Percentiles rank a stretch among this genome's conserved stretches.
Conservation (phyloP, 2,113 vertebrate species). For the Rhinolophus ferrumequinum region DNA sequence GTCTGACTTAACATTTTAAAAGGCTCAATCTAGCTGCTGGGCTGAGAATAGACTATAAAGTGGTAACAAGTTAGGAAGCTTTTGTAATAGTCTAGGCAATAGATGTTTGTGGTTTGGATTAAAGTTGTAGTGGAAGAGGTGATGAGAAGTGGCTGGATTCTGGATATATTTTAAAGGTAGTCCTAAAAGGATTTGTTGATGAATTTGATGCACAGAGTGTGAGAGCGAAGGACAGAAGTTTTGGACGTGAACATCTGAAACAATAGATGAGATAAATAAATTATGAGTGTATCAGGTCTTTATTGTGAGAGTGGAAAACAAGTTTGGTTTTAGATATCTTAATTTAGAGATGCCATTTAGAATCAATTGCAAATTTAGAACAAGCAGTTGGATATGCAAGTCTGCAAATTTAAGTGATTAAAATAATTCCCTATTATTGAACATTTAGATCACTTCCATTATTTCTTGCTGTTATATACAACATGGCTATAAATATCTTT, state of each 20-base stretch:
- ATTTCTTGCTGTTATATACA: background rate
- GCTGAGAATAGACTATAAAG: background rate
- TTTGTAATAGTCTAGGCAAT: background rate
- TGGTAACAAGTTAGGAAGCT: background rate
- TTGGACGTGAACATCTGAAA: background rate
- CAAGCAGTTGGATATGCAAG: background rate
- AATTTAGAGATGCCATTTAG: background rate
- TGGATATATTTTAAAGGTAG: background rate
- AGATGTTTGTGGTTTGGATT: background rate
- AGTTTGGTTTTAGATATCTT: background rate
- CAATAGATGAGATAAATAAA: background rate
- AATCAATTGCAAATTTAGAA: background rate
- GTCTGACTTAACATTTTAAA: slow-evolving; percentile 15
- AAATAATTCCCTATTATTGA: background rate
- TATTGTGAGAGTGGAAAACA: background rate
- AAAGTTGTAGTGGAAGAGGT: background rate
- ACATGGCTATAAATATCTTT: background rate
- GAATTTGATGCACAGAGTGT: background rate
- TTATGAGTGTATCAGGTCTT: background rate
- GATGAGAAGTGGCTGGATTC: background rate
- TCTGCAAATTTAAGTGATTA: background rate
- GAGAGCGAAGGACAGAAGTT: background rate
- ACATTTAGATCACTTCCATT: background rate
- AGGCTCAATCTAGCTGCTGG: background rate
- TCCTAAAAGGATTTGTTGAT: background rate